Evolutionary conservation across 2,797 vertebrate species (phyloP).

Genomic region (Pelochelys cantorii): DNA sequence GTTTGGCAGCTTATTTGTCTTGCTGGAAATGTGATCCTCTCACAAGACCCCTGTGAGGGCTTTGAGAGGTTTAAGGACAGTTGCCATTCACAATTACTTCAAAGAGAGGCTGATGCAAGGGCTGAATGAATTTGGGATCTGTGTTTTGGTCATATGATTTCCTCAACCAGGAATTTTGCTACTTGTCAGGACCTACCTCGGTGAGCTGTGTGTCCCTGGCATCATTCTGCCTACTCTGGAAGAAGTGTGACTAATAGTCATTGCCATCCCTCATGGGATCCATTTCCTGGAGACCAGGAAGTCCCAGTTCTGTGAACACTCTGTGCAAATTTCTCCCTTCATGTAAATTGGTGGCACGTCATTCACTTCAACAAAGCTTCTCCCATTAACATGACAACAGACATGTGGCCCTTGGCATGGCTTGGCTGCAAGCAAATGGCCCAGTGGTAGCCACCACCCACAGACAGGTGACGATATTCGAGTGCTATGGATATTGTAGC

Average conservation of each 20-base stretch:
- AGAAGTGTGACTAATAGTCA: neutral
- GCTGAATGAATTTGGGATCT: neutral
- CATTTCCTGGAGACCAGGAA: neutral
- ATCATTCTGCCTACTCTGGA: neutral
- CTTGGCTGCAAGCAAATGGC: slow-evolving; percentile 50
- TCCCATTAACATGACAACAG: slow-evolving; percentile 64
- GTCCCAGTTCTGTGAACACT: neutral
- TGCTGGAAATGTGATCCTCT: neutral
- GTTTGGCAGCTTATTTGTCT: neutral
- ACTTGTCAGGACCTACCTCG: neutral
- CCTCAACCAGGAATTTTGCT: rapidly evolving
- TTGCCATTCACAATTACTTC: neutral
- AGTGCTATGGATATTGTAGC: slow-evolving; percentile 15
- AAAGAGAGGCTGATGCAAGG: neutral
- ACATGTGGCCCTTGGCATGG: slow-evolving; percentile 58
- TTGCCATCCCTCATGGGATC: rapidly evolving
- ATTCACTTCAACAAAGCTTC: slow-evolving; percentile 52
- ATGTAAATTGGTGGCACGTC: neutral
- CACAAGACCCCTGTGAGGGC: neutral
- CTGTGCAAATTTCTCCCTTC: neutral
- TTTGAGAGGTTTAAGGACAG: slow-evolving; percentile 15
- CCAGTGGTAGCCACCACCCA: slow-evolving; percentile 38
- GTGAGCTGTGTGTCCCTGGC: neutral
- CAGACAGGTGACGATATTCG: slow-evolving; percentile 50
- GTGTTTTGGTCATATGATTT: neutral